A percentile compares a stretch with the other conserved stretches of the same genome.
phyloP scores from a whole-genome alignment of 2,888 invertebrate genomes.

The Trissolcus japonicus region DNA sequence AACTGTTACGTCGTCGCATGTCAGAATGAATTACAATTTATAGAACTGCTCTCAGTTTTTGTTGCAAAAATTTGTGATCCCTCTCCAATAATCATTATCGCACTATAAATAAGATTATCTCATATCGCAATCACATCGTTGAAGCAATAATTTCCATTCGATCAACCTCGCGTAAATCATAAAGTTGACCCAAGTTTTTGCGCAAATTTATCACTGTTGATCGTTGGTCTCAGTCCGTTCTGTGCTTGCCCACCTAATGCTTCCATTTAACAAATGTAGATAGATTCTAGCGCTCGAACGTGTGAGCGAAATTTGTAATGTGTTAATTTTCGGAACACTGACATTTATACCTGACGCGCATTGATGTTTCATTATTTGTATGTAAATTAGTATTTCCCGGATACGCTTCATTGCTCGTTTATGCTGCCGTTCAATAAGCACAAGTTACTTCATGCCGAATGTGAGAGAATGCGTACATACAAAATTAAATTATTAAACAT shows the following conservation, averaged over 20 bases:
- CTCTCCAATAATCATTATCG: no score
- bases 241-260: constrained; percentile 4
- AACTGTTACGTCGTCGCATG: no score
- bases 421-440: constrained; percentile 43
- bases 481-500: constrained; percentile 22
- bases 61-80: no score
- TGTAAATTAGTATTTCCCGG: constrained; percentile 61
- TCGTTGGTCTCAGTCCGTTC: constrained; percentile 1
- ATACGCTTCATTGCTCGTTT: constrained; percentile 48
- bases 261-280: constrained; percentile 18
- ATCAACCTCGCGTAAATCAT: no score
- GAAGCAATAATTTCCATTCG: no score
- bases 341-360: constrained; percentile 35
- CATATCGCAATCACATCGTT: no score
- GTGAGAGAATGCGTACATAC: constrained; percentile 29
- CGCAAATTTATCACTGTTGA: constrained; percentile 1
- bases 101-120: no score
- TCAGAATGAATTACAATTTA: no score
- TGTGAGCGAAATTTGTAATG: constrained; percentile 54
- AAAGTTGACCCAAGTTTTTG: neutral
- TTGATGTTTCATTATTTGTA: constrained; percentile 52
- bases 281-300: constrained; percentile 4
- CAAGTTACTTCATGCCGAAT: constrained; percentile 28
- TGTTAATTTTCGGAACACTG: constrained; percentile 61
- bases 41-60: no score